A percentile compares a stretch with the other conserved stretches of the same genome.
Evolutionary conservation across 2,113 vertebrate species (phyloP).

Genomic region (Chlamydotis undulata): DNA sequence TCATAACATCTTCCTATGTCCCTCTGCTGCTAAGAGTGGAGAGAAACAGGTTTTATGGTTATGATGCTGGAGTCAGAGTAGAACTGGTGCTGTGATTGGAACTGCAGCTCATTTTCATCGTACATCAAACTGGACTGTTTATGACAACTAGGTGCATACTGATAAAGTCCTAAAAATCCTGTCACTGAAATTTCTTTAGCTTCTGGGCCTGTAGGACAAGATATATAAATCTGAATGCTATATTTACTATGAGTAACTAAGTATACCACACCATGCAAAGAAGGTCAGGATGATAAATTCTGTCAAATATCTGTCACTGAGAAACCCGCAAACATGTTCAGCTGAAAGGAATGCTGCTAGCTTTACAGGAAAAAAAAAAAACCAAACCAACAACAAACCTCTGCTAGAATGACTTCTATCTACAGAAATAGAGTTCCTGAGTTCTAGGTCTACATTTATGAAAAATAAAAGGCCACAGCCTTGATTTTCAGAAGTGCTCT

Average conservation of each 20-base stretch:
- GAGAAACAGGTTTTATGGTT: not conserved
- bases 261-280: not conserved
- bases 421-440: not conserved
- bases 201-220: not conserved
- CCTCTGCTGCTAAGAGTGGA: not conserved
- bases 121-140: not conserved
- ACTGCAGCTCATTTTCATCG: not conserved
- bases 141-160: not conserved
- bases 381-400: too few species aligned
- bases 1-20: not conserved
- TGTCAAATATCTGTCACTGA: not conserved
- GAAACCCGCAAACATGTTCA: not conserved
- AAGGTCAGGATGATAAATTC: not conserved
- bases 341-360: not conserved
- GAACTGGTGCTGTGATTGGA: not conserved
- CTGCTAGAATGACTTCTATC: not conserved
- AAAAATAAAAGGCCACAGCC: not conserved
- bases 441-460: not conserved
- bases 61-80: not conserved
- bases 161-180: not conserved
- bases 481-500: not conserved
- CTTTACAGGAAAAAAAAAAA: not conserved
- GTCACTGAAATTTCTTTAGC: not conserved
- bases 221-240: not conserved
- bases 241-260: not conserved